phyloP scores from a whole-genome alignment of 2,888 invertebrate species.

The Cheilosia vernalis region DNA sequence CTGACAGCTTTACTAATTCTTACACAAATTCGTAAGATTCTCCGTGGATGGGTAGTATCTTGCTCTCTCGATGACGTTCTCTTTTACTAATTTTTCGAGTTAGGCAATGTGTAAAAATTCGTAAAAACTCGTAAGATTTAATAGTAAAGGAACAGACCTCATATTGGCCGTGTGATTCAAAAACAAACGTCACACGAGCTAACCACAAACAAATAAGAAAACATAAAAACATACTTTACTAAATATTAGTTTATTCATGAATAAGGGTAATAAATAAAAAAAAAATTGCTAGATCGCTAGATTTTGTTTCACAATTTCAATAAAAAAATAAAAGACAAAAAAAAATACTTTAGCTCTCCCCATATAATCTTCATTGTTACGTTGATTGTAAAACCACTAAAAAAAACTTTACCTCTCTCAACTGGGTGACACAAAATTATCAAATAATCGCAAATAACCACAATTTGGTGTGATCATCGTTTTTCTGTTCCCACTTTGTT shows the following conservation, averaged over 20 bases:
- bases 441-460: conserved; percentile 38
- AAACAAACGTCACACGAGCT: neutral
- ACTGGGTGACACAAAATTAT: conserved; percentile 8
- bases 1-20: no score
- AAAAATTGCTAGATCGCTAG: conserved; percentile 26
- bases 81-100: no score
- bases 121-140: no score
- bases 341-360: neutral
- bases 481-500: no score
- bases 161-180: no score
- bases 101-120: no score
- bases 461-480: neutral
- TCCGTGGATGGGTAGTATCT: no score
- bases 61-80: no score
- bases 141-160: no score
- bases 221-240: conserved; percentile 39
- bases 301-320: conserved; percentile 20
- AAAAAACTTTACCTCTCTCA: conserved; percentile 17
- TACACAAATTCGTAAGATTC: no score
- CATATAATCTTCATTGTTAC: conserved; percentile 6
- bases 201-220: conserved; percentile 12
- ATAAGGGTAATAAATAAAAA: conserved; percentile 37
- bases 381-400: neutral
- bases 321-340: conserved; percentile 5
- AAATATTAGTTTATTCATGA: conserved; percentile 72